phyloP scores from a whole-genome alignment of 2,888 invertebrate genomes.

The Carterocephalus palaemon region DNA sequence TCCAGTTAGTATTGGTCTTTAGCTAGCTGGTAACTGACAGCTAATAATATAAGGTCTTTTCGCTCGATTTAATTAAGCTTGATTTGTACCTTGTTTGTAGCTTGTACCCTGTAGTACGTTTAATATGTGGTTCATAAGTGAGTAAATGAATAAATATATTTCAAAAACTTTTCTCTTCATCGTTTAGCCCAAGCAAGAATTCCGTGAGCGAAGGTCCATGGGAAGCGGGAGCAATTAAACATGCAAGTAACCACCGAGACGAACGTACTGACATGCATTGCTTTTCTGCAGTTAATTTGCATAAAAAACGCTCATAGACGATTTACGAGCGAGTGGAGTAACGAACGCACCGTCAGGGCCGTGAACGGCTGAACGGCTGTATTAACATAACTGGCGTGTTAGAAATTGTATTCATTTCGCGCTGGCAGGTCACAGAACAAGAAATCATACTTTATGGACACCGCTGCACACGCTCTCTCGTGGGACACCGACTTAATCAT shows the following conservation, averaged over 20 bases:
- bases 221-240: background rate
- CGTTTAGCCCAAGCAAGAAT: too few relatives aligned
- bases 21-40: too few relatives aligned
- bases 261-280: conserved; percentile 1
- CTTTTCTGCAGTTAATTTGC: conserved; percentile 8
- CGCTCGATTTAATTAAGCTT: too few relatives aligned
- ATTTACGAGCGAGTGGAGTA: conserved; percentile 13
- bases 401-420: conserved; percentile 20
- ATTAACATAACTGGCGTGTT: conserved; percentile 21
- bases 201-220: too few relatives aligned
- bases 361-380: conserved; percentile 20
- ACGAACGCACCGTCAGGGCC: conserved; percentile 16
- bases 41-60: too few relatives aligned
- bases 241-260: background rate
- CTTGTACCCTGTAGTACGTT: too few relatives aligned
- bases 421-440: conserved; percentile 15
- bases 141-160: too few relatives aligned
- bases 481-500: too few relatives aligned
- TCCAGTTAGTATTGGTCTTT: too few relatives aligned
- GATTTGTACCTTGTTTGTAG: too few relatives aligned
- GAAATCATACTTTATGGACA: conserved; percentile 16
- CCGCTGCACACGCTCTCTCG: background rate
- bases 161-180: too few relatives aligned
- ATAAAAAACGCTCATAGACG: conserved; percentile 17
- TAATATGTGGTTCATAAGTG: too few relatives aligned